Evolutionary conservation across 2,113 vertebrate genomes (phyloP).

Genomic region (Myiozetetes cayanensis): DNA sequence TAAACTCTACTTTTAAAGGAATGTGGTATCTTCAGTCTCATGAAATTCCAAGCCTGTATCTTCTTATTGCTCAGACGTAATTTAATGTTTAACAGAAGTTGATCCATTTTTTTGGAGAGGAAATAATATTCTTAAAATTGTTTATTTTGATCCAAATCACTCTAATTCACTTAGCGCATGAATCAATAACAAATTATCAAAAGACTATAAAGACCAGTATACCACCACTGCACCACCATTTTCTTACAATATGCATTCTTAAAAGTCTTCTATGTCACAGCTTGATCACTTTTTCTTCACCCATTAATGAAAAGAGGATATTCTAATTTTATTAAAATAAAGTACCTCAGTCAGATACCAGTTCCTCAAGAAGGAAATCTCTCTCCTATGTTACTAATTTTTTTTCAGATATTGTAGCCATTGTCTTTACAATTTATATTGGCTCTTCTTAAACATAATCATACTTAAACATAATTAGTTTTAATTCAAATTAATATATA

Average conservation of each 20-base stretch:
- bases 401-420: neutral
- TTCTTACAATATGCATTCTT: neutral
- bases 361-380: conserved; percentile 65
- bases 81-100: neutral
- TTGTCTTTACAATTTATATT: conserved; percentile 39
- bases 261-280: neutral
- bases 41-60: neutral
- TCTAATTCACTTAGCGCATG: neutral
- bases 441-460: conserved; percentile 32
- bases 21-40: neutral
- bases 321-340: conserved; percentile 43
- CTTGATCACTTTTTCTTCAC: neutral
- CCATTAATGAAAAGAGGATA: neutral
- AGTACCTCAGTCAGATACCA: conserved; percentile 58
- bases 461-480: conserved; percentile 27
- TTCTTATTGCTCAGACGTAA: neutral
- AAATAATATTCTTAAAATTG: conserved; percentile 14
- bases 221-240: neutral
- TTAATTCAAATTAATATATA: conserved; percentile 61
- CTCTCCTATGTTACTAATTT: neutral
- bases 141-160: neutral
- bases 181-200: neutral
- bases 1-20: neutral
- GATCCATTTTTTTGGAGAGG: neutral
- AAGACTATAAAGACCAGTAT: conserved; percentile 3